phyloP scores from a whole-genome alignment of 2,113 vertebrate species.

The Stegostoma tigrinum region DNA sequence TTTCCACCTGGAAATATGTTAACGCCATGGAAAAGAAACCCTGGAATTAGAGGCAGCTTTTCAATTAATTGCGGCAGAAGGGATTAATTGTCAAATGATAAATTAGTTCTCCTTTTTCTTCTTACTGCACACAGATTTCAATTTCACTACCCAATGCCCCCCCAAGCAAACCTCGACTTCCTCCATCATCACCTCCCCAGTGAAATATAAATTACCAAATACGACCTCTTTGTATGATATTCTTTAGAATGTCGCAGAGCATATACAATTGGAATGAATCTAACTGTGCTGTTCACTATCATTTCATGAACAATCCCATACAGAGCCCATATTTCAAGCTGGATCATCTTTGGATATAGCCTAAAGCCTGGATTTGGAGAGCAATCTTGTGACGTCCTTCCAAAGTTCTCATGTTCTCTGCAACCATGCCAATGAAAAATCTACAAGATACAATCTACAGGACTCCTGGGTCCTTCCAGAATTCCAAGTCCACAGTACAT shows the following conservation, averaged over 20 bases:
- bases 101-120: background rate
- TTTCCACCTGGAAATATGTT: background rate
- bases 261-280: background rate
- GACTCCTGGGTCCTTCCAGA: too few relatives aligned
- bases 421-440: too few relatives aligned
- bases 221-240: background rate
- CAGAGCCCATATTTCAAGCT: background rate
- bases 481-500: too few relatives aligned
- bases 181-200: too few relatives aligned
- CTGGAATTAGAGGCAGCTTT: background rate
- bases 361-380: too few relatives aligned
- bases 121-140: background rate
- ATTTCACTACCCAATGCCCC: too few relatives aligned
- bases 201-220: background rate
- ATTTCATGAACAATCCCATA: background rate
- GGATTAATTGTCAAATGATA: background rate
- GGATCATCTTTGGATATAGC: too few relatives aligned
- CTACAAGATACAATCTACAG: too few relatives aligned
- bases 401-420: too few relatives aligned
- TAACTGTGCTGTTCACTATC: background rate
- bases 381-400: too few relatives aligned
- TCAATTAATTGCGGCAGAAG: background rate
- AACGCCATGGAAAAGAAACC: background rate
- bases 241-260: background rate
- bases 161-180: too few relatives aligned